Evolutionary conservation across 1,140 invertebrate genomes (phyloP), one percentile per base, ranked within the genome.

Genomic region (Acromyrmex charruanus): DNA sequence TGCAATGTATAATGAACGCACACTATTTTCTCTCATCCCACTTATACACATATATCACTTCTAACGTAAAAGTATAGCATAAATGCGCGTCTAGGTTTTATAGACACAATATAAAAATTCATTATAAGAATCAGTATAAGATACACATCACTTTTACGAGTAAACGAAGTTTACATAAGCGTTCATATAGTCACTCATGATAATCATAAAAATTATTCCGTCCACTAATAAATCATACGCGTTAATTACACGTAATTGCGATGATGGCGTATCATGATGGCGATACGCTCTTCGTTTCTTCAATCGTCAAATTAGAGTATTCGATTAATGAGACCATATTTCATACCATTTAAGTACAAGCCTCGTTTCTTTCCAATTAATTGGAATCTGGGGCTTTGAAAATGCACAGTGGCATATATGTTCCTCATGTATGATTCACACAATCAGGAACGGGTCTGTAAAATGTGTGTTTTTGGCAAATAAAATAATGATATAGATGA

Each of bases 51-150:
- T 65, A 51, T 65, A 77, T 85, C 69, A 61, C 49, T 65, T 63
- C 58, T 85, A 77, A 51, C 35, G 71, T 75, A 85, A 85, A 85
- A 77, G 44, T 65, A 55, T 53, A 85, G 39, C 49, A 10, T 77
- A 85, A 75, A 74, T 51, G 25, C 21, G 72, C 58, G 10, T 51
- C 12, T 51, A 75, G 14, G 18, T 53, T 63, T 85, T 63, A 53
- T 44, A 58, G 71, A 85, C 71, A 51, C 25, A 12, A 82, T 82
- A 82, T 82, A 82, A 82, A 82, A 82, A 82, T 82, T 82, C 31
- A 69, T 58, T 53, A 31, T 59, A 58, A 80, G 63, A 18, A 35
- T 68, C 31, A 68, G n/a, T 82, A 44, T 59, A 53, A 68, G 77
- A 80, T 71, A 82, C 79, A 53, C 44, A 14, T 59, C 51, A 72